Evolutionary conservation across 2,888 invertebrate species (phyloP), one percentile per base, ranked within the genome.

Genomic region (Melanargia galathea): DNA sequence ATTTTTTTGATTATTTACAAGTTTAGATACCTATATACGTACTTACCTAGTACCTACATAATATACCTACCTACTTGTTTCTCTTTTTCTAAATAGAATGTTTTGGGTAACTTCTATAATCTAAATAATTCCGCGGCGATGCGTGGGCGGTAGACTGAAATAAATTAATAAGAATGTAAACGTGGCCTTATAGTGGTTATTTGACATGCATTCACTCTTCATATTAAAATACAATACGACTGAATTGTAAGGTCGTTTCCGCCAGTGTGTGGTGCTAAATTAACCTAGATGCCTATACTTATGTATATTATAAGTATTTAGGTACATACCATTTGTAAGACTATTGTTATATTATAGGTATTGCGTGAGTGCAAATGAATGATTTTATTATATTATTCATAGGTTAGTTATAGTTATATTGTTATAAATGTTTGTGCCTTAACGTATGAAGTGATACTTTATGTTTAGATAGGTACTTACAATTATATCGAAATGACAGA

Each of bases 371-470:
- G 76, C 75, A 72, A 68, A 71, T 61, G 77, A 75, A 76, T 80
- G 78, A 77, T 72, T 75, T 71, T 71, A 70, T 69, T 70, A 70
- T 63, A 72, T 68, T 72, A 73, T 67, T 65, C 73, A 70, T 70
- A 74, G 72, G 68, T 72, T 73, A 72, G 70, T 35, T 35, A 35
- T 51, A 35, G 45, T 35, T 48, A 58, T 35, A 73, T 71, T 76
- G 73, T 60, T 62, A 58, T 70, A 69, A 73, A 75, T 77, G 75
- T 75, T 79, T 77, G 86, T 88, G 87, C 87, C 86, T 89, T 87
- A 86, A 70, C 76, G 73, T 78, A 73, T 77, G 73, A 79, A 81
- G 75, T 82, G 79, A 81, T 81, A 80, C 73, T 74, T 80, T 68
- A 43, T 46, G 16, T 48, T 24, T 24, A 45, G 45, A 45, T 43